phyloP scores from a whole-genome alignment of 1,140 invertebrate species.

The Idris sp. region DNA sequence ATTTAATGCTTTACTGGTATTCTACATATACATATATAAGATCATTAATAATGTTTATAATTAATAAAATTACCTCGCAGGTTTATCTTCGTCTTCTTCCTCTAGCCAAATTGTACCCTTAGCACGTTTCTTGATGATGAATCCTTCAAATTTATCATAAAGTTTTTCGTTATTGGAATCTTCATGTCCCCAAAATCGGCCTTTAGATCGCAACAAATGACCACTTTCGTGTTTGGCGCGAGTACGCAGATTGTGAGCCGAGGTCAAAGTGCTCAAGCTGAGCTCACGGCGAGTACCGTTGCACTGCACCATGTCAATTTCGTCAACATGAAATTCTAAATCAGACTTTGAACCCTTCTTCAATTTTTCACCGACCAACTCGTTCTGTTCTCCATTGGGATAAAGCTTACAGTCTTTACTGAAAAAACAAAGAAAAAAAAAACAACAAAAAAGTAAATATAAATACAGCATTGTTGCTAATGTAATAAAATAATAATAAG shows the following conservation, averaged over 20 bases:
- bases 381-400: slow-evolving; percentile 69
- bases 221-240: slow-evolving; percentile 75
- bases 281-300: slow-evolving; percentile 74
- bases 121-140: slow-evolving; percentile 74
- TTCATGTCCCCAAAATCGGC: slow-evolving; percentile 70
- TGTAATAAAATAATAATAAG: too few species aligned
- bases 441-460: too few species aligned
- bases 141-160: slow-evolving; percentile 74
- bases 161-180: slow-evolving; percentile 68
- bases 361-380: slow-evolving; percentile 66
- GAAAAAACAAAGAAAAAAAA: neutral
- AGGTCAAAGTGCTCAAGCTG: slow-evolving; percentile 68
- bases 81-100: slow-evolving; percentile 48
- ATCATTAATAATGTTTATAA: too few species aligned
- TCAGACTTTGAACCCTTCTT: slow-evolving; percentile 67
- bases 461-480: too few species aligned
- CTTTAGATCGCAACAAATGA: slow-evolving; percentile 75
- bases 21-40: too few species aligned
- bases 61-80: too few species aligned
- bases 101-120: slow-evolving; percentile 77
- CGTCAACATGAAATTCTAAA: slow-evolving; percentile 66
- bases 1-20: too few species aligned
- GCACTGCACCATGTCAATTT: slow-evolving; percentile 75
- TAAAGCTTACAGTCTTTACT: slow-evolving; percentile 74
- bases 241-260: slow-evolving; percentile 74